Conservation (phyloP, 2,797 vertebrate species). For the Florisuga fusca region DNA sequence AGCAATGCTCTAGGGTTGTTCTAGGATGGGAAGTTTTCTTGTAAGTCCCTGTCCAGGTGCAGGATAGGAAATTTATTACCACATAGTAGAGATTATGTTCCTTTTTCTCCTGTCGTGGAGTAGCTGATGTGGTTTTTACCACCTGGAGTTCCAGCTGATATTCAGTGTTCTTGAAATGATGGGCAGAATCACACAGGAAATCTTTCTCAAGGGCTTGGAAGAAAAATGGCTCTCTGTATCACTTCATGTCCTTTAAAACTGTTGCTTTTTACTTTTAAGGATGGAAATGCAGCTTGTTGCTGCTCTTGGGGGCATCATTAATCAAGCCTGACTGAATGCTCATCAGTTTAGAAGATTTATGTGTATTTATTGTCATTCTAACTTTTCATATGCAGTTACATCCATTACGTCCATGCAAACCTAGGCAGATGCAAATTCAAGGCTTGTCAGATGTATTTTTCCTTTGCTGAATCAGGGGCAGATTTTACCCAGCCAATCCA, state of each 20-base stretch:
- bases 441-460: neutral
- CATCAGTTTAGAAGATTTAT: constrained; percentile 53
- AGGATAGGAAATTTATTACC: neutral
- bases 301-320: constrained; percentile 35
- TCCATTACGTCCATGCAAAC: constrained; percentile 8
- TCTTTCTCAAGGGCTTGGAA: constrained; percentile 8
- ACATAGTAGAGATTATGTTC: neutral
- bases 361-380: constrained; percentile 49
- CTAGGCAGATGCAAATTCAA: neutral
- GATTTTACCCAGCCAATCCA: neutral
- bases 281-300: constrained; percentile 29
- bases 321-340: constrained; percentile 40
- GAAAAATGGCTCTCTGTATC: neutral
- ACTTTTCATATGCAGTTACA: constrained; percentile 38
- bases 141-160: neutral
- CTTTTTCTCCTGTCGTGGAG: neutral
- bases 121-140: neutral
- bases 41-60: neutral
- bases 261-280: constrained; percentile 26
- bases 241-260: constrained; percentile 24
- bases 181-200: neutral
- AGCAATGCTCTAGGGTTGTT: neutral
- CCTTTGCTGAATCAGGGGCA: neutral
- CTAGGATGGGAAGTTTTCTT: neutral
- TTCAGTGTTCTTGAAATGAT: neutral